Percentiles rank a stretch among this genome's conserved stretches.
Evolutionary conservation across 2,797 vertebrate genomes (phyloP).

Genomic region (Malurus splendens): DNA sequence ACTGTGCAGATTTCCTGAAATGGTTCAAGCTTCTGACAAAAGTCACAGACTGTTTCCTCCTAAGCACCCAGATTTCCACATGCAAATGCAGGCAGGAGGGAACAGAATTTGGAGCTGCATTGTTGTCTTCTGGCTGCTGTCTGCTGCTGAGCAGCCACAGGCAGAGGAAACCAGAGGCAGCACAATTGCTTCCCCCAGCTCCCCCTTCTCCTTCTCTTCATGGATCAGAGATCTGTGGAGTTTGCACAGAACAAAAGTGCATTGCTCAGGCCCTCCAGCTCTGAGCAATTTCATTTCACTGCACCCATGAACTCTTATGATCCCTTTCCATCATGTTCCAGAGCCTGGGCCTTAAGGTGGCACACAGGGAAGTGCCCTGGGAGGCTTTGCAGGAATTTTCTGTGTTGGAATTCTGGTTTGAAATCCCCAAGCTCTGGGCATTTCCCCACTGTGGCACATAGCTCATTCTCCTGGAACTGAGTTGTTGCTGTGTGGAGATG

Average conservation of each 20-base stretch:
- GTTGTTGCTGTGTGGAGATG: neutral
- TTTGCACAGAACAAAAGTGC: conserved; percentile 3
- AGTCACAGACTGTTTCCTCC: neutral
- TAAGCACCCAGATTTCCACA: neutral
- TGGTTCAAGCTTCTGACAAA: neutral
- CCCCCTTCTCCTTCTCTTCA: neutral
- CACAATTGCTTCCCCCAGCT: neutral
- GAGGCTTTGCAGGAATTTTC: neutral
- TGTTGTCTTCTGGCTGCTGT: neutral
- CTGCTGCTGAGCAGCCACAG: neutral
- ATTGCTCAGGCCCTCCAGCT: neutral
- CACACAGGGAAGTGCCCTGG: neutral
- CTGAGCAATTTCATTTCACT: neutral
- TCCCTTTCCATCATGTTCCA: neutral
- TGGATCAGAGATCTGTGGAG: conserved; percentile 37
- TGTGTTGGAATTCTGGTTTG: neutral
- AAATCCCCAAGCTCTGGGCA: neutral
- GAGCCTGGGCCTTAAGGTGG: neutral
- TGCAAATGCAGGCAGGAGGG: conserved; percentile 19
- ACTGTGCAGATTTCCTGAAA: neutral
- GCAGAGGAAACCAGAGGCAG: neutral
- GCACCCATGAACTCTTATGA: neutral
- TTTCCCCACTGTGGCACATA: neutral
- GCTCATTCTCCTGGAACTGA: neutral
- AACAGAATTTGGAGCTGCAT: neutral